Evolutionary conservation across 2,888 invertebrate genomes (phyloP).

Genomic region (Pheosia tremula): DNA sequence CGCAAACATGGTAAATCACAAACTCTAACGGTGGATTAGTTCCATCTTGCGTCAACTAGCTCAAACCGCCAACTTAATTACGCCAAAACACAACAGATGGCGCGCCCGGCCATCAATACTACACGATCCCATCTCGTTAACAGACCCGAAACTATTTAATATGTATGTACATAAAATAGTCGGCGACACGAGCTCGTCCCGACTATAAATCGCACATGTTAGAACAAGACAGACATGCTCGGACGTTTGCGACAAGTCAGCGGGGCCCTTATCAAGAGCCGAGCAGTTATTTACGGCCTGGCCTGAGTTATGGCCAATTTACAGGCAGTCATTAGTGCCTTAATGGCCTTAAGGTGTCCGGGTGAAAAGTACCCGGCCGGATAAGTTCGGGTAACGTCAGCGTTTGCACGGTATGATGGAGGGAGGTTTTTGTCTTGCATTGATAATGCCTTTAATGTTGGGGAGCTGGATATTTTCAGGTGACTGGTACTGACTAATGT

Average conservation of each 20-base stretch:
- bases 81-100: constrained; percentile 36
- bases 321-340: constrained; percentile 82
- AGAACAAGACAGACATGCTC: constrained; percentile 77
- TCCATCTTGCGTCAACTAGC: constrained; percentile 31
- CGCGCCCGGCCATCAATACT: constrained; percentile 35
- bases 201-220: constrained; percentile 75
- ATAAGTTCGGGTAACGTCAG: constrained; percentile 70
- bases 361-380: constrained; percentile 67
- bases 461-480: constrained; percentile 16
- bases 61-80: constrained; percentile 35
- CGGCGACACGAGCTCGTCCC: constrained; percentile 35
- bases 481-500: too few relatives aligned
- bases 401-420: constrained; percentile 56
- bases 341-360: constrained; percentile 82
- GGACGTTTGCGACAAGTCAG: constrained; percentile 76
- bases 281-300: constrained; percentile 77
- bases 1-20: too few relatives aligned
- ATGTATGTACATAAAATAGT: constrained; percentile 37
- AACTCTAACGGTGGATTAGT: background rate
- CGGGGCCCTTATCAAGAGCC: constrained; percentile 77
- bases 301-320: constrained; percentile 83
- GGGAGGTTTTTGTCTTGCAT: constrained; percentile 43
- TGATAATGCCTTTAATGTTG: constrained; percentile 35
- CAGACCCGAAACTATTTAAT: constrained; percentile 41
- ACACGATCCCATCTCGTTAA: constrained; percentile 26